Conservation (phyloP, 1,140 invertebrate genomes). For the Neotoxoptera formosana region DNA sequence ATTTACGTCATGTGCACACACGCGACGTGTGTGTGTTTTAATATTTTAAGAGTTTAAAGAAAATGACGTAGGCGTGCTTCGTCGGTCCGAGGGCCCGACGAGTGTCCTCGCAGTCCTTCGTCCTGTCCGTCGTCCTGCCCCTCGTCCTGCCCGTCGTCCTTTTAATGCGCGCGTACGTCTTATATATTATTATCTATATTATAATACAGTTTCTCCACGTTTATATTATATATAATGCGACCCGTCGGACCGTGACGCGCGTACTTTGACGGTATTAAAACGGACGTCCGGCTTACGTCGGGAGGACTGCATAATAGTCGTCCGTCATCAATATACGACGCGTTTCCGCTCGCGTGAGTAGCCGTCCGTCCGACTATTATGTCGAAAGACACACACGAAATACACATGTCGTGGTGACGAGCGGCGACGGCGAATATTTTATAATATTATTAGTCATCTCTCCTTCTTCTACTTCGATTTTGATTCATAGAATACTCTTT, state of each 20-base stretch:
- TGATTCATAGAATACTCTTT: no score
- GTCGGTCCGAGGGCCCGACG: no score
- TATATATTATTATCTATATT: not conserved
- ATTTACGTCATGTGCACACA: not conserved
- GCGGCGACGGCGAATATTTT: not conserved
- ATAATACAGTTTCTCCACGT: not conserved
- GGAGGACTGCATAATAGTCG: no score
- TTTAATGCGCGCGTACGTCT: not conserved
- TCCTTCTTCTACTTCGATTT: not conserved
- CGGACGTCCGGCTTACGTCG: conserved; percentile 41
- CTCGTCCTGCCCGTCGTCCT: not conserved
- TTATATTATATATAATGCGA: not conserved
- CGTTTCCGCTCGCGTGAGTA: not conserved
- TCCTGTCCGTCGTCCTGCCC: not conserved
- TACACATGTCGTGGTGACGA: not conserved
- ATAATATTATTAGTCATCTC: not conserved
- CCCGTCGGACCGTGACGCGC: not conserved
- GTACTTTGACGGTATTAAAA: conserved; percentile 55
- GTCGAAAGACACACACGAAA: not conserved
- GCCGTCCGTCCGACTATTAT: not conserved
- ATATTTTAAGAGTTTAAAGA: not conserved
- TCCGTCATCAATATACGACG: not conserved
- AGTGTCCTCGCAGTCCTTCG: not conserved
- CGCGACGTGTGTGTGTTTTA: not conserved
- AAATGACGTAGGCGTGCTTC: conserved; percentile 5